Evolutionary conservation across 2,113 vertebrate species (phyloP).

Genomic region (Nesoenas mayeri): DNA sequence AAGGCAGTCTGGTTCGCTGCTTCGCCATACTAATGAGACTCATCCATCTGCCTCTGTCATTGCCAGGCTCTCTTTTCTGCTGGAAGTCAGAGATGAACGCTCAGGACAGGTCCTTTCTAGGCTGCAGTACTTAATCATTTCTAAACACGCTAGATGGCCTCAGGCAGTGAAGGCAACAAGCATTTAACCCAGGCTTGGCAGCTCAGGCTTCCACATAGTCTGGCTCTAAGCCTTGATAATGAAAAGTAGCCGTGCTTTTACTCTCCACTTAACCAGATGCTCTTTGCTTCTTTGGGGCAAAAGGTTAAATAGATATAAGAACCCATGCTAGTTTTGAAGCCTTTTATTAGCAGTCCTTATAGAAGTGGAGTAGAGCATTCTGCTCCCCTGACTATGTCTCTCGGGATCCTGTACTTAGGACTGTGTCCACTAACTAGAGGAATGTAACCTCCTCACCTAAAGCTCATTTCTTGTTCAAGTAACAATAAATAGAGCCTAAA

Average conservation of each 20-base stretch:
- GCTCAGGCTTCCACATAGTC: conserved; percentile 76
- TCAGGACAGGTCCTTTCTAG: conserved; percentile 90
- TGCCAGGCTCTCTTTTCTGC: conserved; percentile 86
- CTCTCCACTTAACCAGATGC: conserved; percentile 86
- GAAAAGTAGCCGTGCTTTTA: conserved; percentile 83
- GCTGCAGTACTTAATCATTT: conserved; percentile 90
- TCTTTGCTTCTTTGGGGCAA: conserved; percentile 83
- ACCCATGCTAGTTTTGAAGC: conserved; percentile 79
- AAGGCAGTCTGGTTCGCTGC: conserved; percentile 86
- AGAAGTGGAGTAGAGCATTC: conserved; percentile 66
- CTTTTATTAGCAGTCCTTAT: conserved; percentile 79
- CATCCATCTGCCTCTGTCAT: conserved; percentile 90
- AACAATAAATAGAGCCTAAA: conserved; percentile 51
- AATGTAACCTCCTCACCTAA: conserved; percentile 58
- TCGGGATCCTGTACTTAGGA: conserved; percentile 68
- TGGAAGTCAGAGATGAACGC: conserved; percentile 91
- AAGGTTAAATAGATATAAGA: conserved; percentile 87
- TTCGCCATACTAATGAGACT: conserved; percentile 88
- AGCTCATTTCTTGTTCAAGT: conserved; percentile 45
- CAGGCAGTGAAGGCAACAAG: conserved; percentile 88
- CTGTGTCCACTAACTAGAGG: conserved; percentile 56
- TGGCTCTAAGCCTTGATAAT: conserved; percentile 83
- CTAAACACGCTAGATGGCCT: conserved; percentile 88
- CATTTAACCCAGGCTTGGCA: conserved; percentile 88
- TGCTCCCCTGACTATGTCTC: conserved; percentile 57